Evolutionary conservation across 2,113 vertebrate species (phyloP).

Genomic region (Lophius piscatorius): DNA sequence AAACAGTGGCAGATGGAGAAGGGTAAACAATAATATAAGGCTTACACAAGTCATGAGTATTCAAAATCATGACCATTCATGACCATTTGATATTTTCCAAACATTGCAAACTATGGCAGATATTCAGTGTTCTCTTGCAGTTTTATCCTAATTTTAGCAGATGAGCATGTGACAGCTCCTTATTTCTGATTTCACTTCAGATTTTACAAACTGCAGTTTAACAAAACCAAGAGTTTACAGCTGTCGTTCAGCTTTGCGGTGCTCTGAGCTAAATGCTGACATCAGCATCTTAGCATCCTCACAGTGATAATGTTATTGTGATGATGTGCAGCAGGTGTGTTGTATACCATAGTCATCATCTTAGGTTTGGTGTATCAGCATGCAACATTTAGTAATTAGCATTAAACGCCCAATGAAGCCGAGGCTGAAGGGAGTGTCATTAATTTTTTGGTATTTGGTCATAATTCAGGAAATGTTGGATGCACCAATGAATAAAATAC

Average conservation of each 20-base stretch:
- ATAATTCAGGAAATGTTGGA: too few relatives aligned
- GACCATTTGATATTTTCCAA: constrained; percentile 29
- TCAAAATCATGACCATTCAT: constrained; percentile 38
- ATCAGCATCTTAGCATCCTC: neutral
- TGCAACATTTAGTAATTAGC: neutral
- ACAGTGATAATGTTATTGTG: neutral
- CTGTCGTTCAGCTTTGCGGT: neutral
- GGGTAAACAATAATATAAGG: constrained; percentile 45
- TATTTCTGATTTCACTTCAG: constrained; percentile 15
- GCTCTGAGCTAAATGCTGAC: constrained; percentile 1
- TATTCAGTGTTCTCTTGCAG: constrained; percentile 4
- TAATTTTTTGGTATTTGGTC: too few relatives aligned
- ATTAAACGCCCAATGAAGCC: neutral
- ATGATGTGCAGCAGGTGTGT: too few relatives aligned
- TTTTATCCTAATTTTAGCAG: constrained; percentile 8
- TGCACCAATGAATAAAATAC: too few relatives aligned
- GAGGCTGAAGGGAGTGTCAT: too few relatives aligned
- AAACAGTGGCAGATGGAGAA: constrained; percentile 68
- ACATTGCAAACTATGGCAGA: constrained; percentile 19
- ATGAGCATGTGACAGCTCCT: constrained; percentile 14
- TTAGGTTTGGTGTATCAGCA: neutral
- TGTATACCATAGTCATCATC: neutral
- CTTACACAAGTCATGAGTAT: constrained; percentile 6
- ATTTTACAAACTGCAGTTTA: constrained; percentile 30
- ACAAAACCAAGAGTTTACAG: neutral